These are phyloP conservation scores for Magallana nippona DNA, from an alignment of 2,888 invertebrate genomes.

Conservation along the genomic window DNA sequence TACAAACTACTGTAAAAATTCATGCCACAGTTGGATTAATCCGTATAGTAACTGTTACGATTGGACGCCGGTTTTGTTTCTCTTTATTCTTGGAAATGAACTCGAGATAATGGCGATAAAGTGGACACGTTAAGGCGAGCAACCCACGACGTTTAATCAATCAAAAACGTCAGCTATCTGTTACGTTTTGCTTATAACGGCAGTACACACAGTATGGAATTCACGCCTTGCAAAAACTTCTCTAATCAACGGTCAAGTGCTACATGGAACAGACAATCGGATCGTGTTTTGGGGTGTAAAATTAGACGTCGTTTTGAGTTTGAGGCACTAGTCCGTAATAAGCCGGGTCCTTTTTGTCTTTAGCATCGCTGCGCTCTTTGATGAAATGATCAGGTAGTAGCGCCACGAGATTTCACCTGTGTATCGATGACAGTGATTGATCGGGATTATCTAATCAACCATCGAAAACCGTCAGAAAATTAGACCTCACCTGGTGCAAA, in stretches of 20 bases:
- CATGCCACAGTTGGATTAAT: constrained; percentile 1
- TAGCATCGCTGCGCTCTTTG: neutral
- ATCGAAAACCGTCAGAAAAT: neutral
- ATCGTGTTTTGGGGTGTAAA: neutral
- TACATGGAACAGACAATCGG: neutral
- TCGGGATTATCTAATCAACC: constrained; percentile 24
- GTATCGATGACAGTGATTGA: constrained; percentile 4
- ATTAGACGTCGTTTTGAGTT: neutral
- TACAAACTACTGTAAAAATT: neutral
- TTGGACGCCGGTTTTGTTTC: neutral
- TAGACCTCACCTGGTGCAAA: constrained; percentile 5
- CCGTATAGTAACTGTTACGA: neutral
- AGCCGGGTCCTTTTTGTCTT: too few species aligned
- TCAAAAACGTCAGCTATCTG: constrained; percentile 22
- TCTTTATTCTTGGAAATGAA: constrained; percentile 16
- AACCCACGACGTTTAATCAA: constrained; percentile 16
- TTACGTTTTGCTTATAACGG: constrained; percentile 13
- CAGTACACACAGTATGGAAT: neutral
- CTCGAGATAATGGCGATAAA: constrained; percentile 9
- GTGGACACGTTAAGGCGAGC: neutral
- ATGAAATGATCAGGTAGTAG: neutral
- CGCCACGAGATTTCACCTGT: neutral
- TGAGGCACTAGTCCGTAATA: neutral
- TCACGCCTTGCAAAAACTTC: neutral
- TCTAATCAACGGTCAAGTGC: neutral